Evolutionary conservation across 2,113 vertebrate species (phyloP).

Genomic region (Mixornis gularis): DNA sequence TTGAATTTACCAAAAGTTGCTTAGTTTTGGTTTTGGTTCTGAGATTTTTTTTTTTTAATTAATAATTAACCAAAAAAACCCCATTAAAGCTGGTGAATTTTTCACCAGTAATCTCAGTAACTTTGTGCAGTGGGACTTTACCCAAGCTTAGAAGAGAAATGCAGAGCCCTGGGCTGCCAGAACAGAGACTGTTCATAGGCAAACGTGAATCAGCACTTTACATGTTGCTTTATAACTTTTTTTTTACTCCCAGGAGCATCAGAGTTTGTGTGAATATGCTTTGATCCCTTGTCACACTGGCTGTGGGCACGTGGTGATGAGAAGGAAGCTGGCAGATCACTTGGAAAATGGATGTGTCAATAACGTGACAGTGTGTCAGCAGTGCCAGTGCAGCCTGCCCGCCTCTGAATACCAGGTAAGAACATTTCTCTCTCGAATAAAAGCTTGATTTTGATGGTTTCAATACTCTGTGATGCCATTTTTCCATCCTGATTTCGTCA

Average conservation of each 20-base stretch:
- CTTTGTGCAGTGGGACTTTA: background rate
- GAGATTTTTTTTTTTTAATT: background rate
- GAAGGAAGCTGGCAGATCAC: constrained; percentile 69
- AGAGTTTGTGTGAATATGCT: constrained; percentile 71
- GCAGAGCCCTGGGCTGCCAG: background rate
- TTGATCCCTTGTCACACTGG: constrained; percentile 73
- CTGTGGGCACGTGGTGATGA: constrained; percentile 69
- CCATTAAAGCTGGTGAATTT: background rate
- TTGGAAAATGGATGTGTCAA: constrained; percentile 71
- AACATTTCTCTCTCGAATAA: background rate
- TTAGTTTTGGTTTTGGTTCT: background rate
- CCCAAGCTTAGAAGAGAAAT: background rate
- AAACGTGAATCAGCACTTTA: background rate
- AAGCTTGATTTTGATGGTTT: background rate
- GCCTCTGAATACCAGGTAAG: constrained; percentile 59
- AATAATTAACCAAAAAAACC: background rate
- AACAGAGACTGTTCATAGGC: background rate
- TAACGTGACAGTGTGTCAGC: constrained; percentile 46
- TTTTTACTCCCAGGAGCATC: constrained; percentile 66
- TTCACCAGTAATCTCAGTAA: background rate
- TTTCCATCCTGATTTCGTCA: background rate
- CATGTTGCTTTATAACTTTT: background rate
- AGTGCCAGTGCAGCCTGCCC: constrained; percentile 49
- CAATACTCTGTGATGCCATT: background rate
- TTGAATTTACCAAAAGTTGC: background rate